Conservation (phyloP, 2,797 vertebrate genomes). For the Petrocephalus schoutedeni region DNA sequence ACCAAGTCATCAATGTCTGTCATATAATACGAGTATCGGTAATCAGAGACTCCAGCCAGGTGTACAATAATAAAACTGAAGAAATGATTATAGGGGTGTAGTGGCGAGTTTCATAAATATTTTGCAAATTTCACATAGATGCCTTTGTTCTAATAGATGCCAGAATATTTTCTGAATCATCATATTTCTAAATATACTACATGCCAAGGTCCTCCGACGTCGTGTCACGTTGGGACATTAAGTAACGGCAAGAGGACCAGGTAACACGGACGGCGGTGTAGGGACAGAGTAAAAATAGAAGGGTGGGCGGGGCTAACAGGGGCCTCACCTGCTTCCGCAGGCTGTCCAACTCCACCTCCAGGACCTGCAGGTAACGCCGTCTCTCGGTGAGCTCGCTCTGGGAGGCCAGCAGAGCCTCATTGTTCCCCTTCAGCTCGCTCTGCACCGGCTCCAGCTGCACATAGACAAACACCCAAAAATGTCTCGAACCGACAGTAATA, state of each 20-base stretch:
- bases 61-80: neutral
- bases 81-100: slow-evolving; percentile 21
- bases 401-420: slow-evolving; percentile 62
- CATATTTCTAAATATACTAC: neutral
- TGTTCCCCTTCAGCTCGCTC: slow-evolving; percentile 65
- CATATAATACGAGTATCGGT: neutral
- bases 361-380: slow-evolving; percentile 68
- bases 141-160: slow-evolving; percentile 13
- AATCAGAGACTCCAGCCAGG: neutral
- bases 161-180: neutral
- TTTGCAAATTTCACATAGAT: slow-evolving; percentile 41
- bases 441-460: slow-evolving; percentile 65
- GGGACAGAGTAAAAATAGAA: neutral
- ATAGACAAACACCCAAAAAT: neutral
- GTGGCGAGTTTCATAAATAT: slow-evolving; percentile 39
- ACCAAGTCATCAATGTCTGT: neutral
- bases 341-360: slow-evolving; percentile 71
- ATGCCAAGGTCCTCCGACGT: neutral
- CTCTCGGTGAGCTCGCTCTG: slow-evolving; percentile 65
- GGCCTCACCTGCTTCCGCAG: slow-evolving; percentile 69
- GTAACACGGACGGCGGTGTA: neutral
- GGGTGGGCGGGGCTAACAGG: neutral
- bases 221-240: neutral
- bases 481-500: neutral
- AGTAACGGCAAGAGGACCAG: neutral